Evolutionary conservation across 2,113 vertebrate genomes (phyloP), one percentile per base, ranked within the genome.

Genomic region (Parus major): DNA sequence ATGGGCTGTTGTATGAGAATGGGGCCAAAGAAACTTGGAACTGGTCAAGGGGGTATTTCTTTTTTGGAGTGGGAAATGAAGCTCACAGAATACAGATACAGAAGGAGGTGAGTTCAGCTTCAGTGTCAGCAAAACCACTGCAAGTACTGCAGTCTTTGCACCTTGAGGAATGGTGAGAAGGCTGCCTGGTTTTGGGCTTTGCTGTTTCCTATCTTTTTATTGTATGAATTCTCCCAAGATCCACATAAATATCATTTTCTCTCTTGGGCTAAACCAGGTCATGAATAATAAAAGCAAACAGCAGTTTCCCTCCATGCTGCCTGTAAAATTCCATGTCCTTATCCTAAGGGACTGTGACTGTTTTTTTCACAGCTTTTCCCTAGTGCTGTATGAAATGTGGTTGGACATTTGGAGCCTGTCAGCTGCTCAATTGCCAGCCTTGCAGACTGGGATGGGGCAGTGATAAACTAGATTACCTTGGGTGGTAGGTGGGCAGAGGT

Each of bases 261-360:
- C 33, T 77, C 66, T 61, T 57, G 42, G 46, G 63, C 55, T 85
- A 72, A 91, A 70, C 50, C 22, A 70, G 17, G 41, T 59, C 53
- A 90, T 82, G 68, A 95, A 90, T 93, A 94, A 88, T 70, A 59
- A 93, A 94, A 68, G 47, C 50, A 64, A 93, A 56, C 33, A 94
- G 56, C 79, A 92, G 39, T 64, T 82, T 66, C 36, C 7, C 9
- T 60, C 36, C 31, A 47, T 0, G 0, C 11, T 59, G 59, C 35
- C 68, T 78, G 18, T 86, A 77, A 85, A 70, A 73, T 33, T 83
- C 56, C n/a, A 10, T 82, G 77, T 79, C 79, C 29, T 91, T 64
- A 11, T 85, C 86, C 88, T 72, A 77, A 66, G 47, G 63, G 90
- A 69, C 41, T 27, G n/a, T 25, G 33, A 46, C 10, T 1, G 29